phyloP scores from a whole-genome alignment of 1,140 invertebrate genomes.

The Saccostrea glomerata region DNA sequence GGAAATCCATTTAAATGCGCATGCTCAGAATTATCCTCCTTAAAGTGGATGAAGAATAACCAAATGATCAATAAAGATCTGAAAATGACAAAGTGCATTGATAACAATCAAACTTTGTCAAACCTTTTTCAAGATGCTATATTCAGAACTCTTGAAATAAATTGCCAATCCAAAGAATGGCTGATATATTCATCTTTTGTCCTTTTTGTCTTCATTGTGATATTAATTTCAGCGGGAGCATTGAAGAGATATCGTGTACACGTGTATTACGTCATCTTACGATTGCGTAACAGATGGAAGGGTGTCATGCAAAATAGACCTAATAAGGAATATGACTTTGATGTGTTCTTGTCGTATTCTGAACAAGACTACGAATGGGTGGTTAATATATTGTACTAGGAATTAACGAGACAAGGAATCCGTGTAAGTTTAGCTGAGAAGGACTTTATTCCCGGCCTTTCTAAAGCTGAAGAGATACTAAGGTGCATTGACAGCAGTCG shows the following conservation, averaged over 20 bases:
- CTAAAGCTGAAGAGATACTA: slow-evolving; percentile 47
- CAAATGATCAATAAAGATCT: neutral
- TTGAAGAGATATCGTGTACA: neutral
- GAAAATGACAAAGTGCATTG: neutral
- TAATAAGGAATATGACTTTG: neutral
- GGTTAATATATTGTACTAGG: neutral
- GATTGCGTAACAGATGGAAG: neutral
- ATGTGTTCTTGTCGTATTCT: neutral
- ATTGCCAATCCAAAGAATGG: slow-evolving; percentile 4
- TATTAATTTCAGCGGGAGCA: neutral
- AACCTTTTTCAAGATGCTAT: neutral
- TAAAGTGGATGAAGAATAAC: neutral
- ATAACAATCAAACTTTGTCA: neutral
- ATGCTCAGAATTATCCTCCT: neutral
- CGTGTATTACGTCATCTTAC: slow-evolving; percentile 6
- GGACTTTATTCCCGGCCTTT: slow-evolving; percentile 45
- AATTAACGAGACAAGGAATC: neutral
- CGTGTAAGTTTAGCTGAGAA: slow-evolving; percentile 38
- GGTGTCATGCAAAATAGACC: neutral
- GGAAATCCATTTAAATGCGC: neutral
- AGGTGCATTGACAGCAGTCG: slow-evolving; percentile 46
- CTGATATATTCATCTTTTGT: neutral
- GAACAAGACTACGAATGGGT: neutral
- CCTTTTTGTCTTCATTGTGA: neutral
- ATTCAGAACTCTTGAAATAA: neutral